These are phyloP conservation scores for Torymus texanus DNA, from an alignment of 2,888 invertebrate genomes.

Conservation along the genomic window DNA sequence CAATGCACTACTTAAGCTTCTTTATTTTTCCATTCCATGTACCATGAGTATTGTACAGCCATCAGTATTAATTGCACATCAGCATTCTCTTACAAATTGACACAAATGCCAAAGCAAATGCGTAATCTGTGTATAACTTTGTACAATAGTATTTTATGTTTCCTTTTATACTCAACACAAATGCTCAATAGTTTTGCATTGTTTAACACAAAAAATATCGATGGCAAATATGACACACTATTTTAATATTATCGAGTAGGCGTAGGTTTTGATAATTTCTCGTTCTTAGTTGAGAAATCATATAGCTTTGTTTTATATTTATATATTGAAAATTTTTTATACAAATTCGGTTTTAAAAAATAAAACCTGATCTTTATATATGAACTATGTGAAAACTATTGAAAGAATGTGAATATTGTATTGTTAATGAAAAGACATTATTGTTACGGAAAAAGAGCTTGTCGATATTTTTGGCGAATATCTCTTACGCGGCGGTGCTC, in stretches of 20 bases:
- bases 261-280: conserved; percentile 14
- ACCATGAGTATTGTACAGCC: conserved; percentile 50
- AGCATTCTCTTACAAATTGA: conserved; percentile 42
- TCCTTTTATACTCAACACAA: conserved; percentile 10
- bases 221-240: conserved; percentile 23
- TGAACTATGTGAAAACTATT: conserved; percentile 18
- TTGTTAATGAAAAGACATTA: conserved; percentile 3
- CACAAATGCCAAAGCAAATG: conserved; percentile 16
- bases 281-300: conserved; percentile 9
- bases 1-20: conserved; percentile 9
- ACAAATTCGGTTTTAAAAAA: conserved; percentile 21
- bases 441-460: conserved; percentile 31
- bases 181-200: conserved; percentile 7
- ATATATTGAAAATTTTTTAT: conserved; percentile 9
- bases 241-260: conserved; percentile 15
- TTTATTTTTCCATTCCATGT: conserved; percentile 38
- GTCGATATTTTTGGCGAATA: conserved; percentile 45
- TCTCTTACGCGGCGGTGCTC: conserved; percentile 23
- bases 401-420: conserved; percentile 12
- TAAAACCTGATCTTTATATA: not conserved
- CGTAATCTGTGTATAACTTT: conserved; percentile 9
- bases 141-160: conserved; percentile 36
- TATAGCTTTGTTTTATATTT: not conserved
- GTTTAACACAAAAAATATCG: conserved; percentile 45
- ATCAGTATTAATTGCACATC: conserved; percentile 55